Conservation (phyloP, 1,140 invertebrate species). For the Drosophila repleta region DNA sequence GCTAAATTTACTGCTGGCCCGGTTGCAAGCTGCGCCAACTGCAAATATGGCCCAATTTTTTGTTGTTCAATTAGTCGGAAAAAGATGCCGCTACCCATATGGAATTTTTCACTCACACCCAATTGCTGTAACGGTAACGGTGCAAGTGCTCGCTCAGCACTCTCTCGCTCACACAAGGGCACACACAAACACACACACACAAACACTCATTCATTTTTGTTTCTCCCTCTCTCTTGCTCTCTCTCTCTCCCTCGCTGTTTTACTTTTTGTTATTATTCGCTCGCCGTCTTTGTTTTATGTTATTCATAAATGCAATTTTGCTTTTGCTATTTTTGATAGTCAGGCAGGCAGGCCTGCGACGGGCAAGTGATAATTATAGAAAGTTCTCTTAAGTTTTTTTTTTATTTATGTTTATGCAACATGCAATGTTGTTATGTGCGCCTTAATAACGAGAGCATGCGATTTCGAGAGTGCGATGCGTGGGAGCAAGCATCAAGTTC, state of each 20-base stretch:
- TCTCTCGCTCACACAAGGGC: slow-evolving; percentile 21
- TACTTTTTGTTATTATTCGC: slow-evolving; percentile 18
- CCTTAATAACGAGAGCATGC: slow-evolving; percentile 50
- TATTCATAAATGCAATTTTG: slow-evolving; percentile 79
- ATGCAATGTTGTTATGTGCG: slow-evolving; percentile 54
- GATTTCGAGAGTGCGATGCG: slow-evolving; percentile 40
- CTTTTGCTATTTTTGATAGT: slow-evolving; percentile 62
- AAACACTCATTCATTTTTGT: slow-evolving; percentile 48
- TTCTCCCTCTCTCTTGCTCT: too few species aligned
- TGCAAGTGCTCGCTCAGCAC: slow-evolving; percentile 33
- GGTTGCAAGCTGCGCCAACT: slow-evolving; percentile 63
- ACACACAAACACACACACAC: slow-evolving; percentile 4
- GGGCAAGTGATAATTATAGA: slow-evolving; percentile 73
- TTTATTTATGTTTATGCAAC: slow-evolving; percentile 69
- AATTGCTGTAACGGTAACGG: slow-evolving; percentile 34
- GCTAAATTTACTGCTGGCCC: slow-evolving; percentile 75
- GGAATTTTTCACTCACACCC: slow-evolving; percentile 66
- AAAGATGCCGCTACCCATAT: slow-evolving; percentile 47
- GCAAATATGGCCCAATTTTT: slow-evolving; percentile 77
- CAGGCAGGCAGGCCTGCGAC: slow-evolving; percentile 22
- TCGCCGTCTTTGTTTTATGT: slow-evolving; percentile 39
- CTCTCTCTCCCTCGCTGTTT: too few species aligned
- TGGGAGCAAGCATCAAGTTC: slow-evolving; percentile 66
- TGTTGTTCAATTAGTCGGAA: slow-evolving; percentile 71
- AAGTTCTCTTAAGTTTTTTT: slow-evolving; percentile 51